These are phyloP conservation scores for Mythimna albipuncta DNA, from an alignment of 2,888 invertebrate genomes.

Conservation along the genomic window DNA sequence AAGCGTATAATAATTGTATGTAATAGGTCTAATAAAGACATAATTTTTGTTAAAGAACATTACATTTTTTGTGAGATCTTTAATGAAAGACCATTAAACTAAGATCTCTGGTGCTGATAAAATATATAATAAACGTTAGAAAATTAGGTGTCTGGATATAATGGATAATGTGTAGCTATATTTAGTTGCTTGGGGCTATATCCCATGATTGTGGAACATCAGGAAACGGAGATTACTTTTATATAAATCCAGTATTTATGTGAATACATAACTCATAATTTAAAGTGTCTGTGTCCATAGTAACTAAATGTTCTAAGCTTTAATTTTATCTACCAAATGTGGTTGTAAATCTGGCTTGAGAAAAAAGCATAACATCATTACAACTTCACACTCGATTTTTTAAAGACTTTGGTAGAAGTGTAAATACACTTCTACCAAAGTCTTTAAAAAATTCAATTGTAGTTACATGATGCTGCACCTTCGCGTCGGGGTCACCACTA, in stretches of 20 bases:
- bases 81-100: slow-evolving; percentile 66
- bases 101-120: slow-evolving; percentile 60
- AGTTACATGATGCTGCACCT: too few species aligned
- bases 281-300: slow-evolving; percentile 34
- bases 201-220: slow-evolving; percentile 79
- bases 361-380: too few species aligned
- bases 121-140: slow-evolving; percentile 28
- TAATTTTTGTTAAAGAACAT: slow-evolving; percentile 77
- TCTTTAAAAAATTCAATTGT: too few species aligned
- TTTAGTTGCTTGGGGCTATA: slow-evolving; percentile 79
- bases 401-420: too few species aligned
- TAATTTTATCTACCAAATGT: neutral
- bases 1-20: slow-evolving; percentile 74
- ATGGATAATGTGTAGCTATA: slow-evolving; percentile 70
- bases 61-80: slow-evolving; percentile 71
- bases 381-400: too few species aligned
- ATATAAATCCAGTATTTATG: slow-evolving; percentile 52
- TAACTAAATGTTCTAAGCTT: neutral
- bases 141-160: slow-evolving; percentile 63
- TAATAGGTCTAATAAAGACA: slow-evolving; percentile 84
- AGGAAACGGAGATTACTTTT: slow-evolving; percentile 71
- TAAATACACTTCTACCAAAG: too few species aligned
- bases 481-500: too few species aligned
- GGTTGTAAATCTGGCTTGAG: too few species aligned
- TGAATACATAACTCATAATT: slow-evolving; percentile 42